Base-by-base conservation (phyloP, 2,797 vertebrate species). In the Graptemys geographica region DNA sequence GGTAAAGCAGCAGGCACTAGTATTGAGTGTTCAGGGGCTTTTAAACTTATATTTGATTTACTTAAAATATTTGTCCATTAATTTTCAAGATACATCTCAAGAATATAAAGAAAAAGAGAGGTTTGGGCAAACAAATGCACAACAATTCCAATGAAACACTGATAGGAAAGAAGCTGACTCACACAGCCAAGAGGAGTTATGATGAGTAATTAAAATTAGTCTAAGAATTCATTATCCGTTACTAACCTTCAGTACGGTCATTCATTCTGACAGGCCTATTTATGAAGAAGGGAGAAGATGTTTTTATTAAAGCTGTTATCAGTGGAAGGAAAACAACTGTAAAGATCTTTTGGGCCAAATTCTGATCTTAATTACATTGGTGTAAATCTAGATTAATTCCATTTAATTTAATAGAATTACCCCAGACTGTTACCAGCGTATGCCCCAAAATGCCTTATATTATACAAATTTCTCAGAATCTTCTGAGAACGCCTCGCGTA, bases 371-470 rank as follows among this genome's bases (percentile, higher is more conserved):
- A 18, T 52, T 28, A 0, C 19, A 19, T 11, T 55, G 65, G 37
- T 19, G 10, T 44, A 44, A 55, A 28, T 44, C 52, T 79, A 62
- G 49, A 53, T 18, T 6, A 5, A 27, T 53, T 11, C 44, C 15
- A 44, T 19, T 13, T 1, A 57, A 88, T 49, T 33, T 25, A 28
- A 53, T 16, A 74, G 3, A 18, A 23, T 88, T 65, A 56, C 6
- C 23, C 11, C 25, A 44, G 23, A 76, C 2, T 23, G 11, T 19
- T 62, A 23, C 49, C 31, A 33, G 49, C 0, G 0, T 51, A 8
- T 1, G 2, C 2, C 3, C 9, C 5, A 0, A 5, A 12, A 1
- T 19, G 6, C 8, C 80, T 57, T 19, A 8, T 8, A 3, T 81
- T 89, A 69, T 81, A 11, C 76, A 78, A 37, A 69, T 33, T 5